Conservation (phyloP, 2,113 vertebrate genomes). For the Ophthalmolycus amberensis region DNA sequence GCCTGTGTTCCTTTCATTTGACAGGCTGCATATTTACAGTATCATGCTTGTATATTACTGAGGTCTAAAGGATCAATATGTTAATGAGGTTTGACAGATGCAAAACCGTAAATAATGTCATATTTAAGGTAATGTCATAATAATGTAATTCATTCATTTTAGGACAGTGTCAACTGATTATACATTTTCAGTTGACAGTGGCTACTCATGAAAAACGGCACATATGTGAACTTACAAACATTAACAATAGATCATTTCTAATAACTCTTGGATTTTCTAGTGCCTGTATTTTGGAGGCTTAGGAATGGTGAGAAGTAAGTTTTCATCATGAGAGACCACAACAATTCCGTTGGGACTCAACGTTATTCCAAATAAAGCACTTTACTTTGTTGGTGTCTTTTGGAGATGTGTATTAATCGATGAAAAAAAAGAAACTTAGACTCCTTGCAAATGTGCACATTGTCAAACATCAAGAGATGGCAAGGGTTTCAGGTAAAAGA, state of each 20-base stretch:
- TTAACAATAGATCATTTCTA: conserved; percentile 44
- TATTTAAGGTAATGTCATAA: background rate
- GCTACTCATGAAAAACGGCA: background rate
- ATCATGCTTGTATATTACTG: conserved; percentile 50
- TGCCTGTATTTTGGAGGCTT: conserved; percentile 27
- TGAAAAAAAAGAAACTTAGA: conserved; percentile 65
- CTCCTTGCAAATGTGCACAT: conserved; percentile 53
- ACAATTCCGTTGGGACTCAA: conserved; percentile 65
- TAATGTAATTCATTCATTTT: background rate
- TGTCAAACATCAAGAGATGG: conserved; percentile 69
- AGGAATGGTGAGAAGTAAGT: conserved; percentile 64
- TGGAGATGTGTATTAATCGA: conserved; percentile 63
- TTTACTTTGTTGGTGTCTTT: conserved; percentile 55
- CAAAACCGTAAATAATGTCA: conserved; percentile 45
- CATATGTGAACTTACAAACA: conserved; percentile 45
- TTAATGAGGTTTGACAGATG: conserved; percentile 50
- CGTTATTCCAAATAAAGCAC: conserved; percentile 58
- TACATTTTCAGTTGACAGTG: conserved; percentile 31
- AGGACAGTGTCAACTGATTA: conserved; percentile 30
- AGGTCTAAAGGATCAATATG: conserved; percentile 50
- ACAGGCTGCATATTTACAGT: conserved; percentile 31
- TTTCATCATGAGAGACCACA: conserved; percentile 59
- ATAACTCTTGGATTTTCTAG: conserved; percentile 28
- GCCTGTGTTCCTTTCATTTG: conserved; percentile 55
- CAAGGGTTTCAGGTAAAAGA: conserved; percentile 68